Base-by-base conservation (phyloP, 1,140 invertebrate species). In the Physella acuta region DNA sequence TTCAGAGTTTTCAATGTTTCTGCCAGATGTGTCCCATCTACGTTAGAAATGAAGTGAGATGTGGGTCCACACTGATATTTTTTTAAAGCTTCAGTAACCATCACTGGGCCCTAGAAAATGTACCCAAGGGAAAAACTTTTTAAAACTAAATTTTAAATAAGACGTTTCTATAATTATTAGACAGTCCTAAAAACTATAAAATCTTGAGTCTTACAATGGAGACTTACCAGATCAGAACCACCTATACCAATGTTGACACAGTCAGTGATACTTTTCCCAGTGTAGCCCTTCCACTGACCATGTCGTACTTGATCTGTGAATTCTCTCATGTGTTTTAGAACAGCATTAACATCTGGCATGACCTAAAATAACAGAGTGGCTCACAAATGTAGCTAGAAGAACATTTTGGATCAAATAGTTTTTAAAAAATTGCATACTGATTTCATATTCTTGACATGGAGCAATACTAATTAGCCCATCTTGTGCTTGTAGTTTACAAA, bases 171-270 rank as follows among this genome's bases (percentile, higher is more conserved):
- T n/a, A n/a, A n/a, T n/a, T n/a, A n/a, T n/a, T n/a, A n/a, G n/a
- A n/a, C n/a, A n/a, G n/a, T n/a, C n/a, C n/a, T n/a, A n/a, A n/a
- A n/a, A n/a, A n/a, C n/a, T n/a, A n/a, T n/a, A n/a, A n/a, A n/a
- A n/a, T n/a, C n/a, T n/a, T n/a, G n/a, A n/a, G n/a, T n/a, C n/a
- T n/a, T 30, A 70, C 55, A 31, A 62, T 17, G 16, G 49, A 65
- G 5, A 51, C 58, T 62, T 86, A 92, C 91, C 79, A 99, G 87
- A 89, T 99, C 98, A 5, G 97, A 99, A 33, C 98, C 98, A 63
- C 98, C 98, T 81, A 99, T 99, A 62, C 98, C 98, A 88, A 99
- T 99, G 84, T 99, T 99, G 33, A 99, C 93, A 59, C 99, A 93
- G 88, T 99, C 97, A 69, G 93, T 96, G 58, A 99, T 99, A 68